Percentiles rank a stretch among this genome's conserved stretches.
Evolutionary conservation across 2,888 invertebrate species (phyloP).

Genomic region (Athripsodes cinereus): DNA sequence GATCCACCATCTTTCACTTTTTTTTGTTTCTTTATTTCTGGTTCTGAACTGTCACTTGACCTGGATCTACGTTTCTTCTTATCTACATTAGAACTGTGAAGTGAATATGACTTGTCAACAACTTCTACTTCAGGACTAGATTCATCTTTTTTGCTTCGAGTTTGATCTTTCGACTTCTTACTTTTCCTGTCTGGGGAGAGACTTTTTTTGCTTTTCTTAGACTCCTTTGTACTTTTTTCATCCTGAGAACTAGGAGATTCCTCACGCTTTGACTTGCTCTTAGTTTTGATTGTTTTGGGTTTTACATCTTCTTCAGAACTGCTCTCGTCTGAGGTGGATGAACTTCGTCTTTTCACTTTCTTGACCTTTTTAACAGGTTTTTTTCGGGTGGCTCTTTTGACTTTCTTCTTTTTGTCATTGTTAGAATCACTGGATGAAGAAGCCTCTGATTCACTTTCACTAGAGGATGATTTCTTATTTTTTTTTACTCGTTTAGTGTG

Average conservation of each 20-base stretch:
- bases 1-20: conserved; percentile 30
- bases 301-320: conserved; percentile 50
- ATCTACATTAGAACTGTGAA: conserved; percentile 40
- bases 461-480: conserved; percentile 46
- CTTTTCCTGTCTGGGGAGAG: conserved; percentile 29
- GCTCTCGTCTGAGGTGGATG: conserved; percentile 45
- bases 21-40: conserved; percentile 41
- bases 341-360: conserved; percentile 42
- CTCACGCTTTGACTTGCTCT: conserved; percentile 42
- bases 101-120: conserved; percentile 44
- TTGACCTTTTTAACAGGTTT: conserved; percentile 45
- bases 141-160: conserved; percentile 39
- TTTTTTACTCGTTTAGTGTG: conserved; percentile 51
- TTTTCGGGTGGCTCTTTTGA: conserved; percentile 45
- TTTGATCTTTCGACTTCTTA: conserved; percentile 41
- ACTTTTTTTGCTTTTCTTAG: conserved; percentile 41
- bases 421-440: conserved; percentile 49
- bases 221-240: conserved; percentile 18
- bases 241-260: conserved; percentile 39
- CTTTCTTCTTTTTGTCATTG: conserved; percentile 48
- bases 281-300: conserved; percentile 43
- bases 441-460: conserved; percentile 48
- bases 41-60: conserved; percentile 35
- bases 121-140: conserved; percentile 53
- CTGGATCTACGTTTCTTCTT: conserved; percentile 19